Evolutionary conservation across 2,113 vertebrate species (phyloP).

Genomic region (Murina feae): DNA sequence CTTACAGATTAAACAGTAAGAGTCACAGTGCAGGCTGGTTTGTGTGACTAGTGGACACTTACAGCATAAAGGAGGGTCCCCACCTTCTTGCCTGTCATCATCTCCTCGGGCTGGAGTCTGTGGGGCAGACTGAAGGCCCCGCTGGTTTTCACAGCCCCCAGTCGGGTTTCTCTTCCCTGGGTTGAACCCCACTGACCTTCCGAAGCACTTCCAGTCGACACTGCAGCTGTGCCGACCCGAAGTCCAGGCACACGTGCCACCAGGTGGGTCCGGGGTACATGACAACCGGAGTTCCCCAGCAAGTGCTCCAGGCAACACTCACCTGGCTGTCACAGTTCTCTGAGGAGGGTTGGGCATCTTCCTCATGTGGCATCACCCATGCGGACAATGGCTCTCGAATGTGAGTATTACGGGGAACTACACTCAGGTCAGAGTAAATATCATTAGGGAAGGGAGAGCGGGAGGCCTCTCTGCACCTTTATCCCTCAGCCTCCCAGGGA

Average conservation of each 20-base stretch:
- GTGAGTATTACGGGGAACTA: neutral
- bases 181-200: neutral
- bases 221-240: neutral
- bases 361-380: neutral
- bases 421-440: conserved; percentile 15
- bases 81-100: neutral
- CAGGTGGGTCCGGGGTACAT: neutral
- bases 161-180: neutral
- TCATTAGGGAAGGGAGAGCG: neutral
- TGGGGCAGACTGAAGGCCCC: neutral
- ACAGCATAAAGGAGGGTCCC: neutral
- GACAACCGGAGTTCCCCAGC: neutral
- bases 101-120: neutral
- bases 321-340: neutral
- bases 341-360: neutral
- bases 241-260: rapidly evolving
- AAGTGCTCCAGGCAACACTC: neutral
- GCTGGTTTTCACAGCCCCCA: neutral
- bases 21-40: neutral
- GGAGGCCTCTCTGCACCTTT: neutral
- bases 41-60: neutral
- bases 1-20: neutral
- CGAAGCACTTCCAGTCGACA: neutral
- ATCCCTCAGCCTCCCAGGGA: neutral
- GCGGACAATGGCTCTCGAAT: neutral